Evolutionary conservation across 2,888 invertebrate genomes (phyloP).

Genomic region (Argyra leucocephala): DNA sequence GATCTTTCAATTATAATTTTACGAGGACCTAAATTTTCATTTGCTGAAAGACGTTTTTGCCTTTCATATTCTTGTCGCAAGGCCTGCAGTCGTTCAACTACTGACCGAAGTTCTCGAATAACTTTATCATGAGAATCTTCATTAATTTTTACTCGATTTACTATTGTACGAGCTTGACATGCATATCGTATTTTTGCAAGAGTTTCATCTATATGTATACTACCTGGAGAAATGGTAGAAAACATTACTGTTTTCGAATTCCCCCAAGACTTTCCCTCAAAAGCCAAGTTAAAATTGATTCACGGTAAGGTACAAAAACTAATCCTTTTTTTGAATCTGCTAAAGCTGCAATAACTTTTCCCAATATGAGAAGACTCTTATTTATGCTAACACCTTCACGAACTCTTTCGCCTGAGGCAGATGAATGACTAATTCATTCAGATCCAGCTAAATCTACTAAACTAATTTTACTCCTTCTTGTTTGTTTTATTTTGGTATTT

Average conservation of each 20-base stretch:
- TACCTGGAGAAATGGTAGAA: constrained; percentile 68
- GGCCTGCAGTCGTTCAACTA: constrained; percentile 56
- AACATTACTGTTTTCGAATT: constrained; percentile 73
- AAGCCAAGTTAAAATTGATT: constrained; percentile 71
- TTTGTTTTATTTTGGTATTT: constrained; percentile 27
- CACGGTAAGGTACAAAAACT: constrained; percentile 68
- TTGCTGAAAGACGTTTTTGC: constrained; percentile 33
- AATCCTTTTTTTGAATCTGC: constrained; percentile 51
- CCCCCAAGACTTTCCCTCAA: constrained; percentile 66
- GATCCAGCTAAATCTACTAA: constrained; percentile 74
- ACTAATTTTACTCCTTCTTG: constrained; percentile 60
- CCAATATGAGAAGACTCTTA: constrained; percentile 64
- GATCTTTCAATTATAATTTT: constrained; percentile 41
- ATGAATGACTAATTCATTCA: constrained; percentile 58
- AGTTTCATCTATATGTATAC: constrained; percentile 62
- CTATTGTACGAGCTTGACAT: constrained; percentile 64
- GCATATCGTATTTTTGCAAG: constrained; percentile 69
- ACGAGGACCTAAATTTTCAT: constrained; percentile 29
- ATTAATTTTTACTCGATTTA: constrained; percentile 63
- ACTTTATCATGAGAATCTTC: constrained; percentile 66
- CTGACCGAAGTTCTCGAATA: constrained; percentile 60
- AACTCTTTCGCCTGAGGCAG: constrained; percentile 57
- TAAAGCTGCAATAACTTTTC: constrained; percentile 68
- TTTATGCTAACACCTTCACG: constrained; percentile 67
- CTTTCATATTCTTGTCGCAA: constrained; percentile 51